These are phyloP conservation scores for Amphiprion percula DNA, from an alignment of 2,113 vertebrate genomes.

Conservation along the genomic window DNA sequence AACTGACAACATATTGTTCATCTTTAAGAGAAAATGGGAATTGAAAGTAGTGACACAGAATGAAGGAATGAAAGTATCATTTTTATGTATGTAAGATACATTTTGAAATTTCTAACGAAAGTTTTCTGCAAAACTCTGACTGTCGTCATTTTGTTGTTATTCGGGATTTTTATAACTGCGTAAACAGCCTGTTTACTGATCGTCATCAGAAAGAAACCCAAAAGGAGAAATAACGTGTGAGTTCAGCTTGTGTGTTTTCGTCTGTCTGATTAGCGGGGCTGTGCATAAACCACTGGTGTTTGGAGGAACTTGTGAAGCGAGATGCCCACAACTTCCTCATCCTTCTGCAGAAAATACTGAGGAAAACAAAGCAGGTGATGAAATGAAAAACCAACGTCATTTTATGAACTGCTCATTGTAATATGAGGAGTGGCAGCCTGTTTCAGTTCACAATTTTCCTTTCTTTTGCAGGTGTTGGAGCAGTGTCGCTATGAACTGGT, in stretches of 20 bases:
- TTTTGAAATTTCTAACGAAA: neutral
- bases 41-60: constrained; percentile 57
- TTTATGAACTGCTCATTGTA: neutral
- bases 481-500: constrained; percentile 90
- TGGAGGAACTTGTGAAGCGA: constrained; percentile 94
- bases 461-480: constrained; percentile 86
- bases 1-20: neutral
- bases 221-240: constrained; percentile 49
- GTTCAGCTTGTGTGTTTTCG: constrained; percentile 18
- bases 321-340: constrained; percentile 92
- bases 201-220: constrained; percentile 28
- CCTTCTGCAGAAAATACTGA: constrained; percentile 92
- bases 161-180: neutral
- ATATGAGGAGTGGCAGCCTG: neutral
- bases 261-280: constrained; percentile 86
- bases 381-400: neutral
- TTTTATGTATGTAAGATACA: neutral
- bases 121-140: neutral
- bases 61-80: neutral
- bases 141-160: neutral
- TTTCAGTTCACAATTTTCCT: neutral
- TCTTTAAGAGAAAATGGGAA: constrained; percentile 44
- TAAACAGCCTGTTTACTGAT: neutral
- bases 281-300: constrained; percentile 96
- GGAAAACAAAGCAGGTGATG: constrained; percentile 90